phyloP scores from a whole-genome alignment of 2,113 vertebrate species.

The Perognathus longimembris region DNA sequence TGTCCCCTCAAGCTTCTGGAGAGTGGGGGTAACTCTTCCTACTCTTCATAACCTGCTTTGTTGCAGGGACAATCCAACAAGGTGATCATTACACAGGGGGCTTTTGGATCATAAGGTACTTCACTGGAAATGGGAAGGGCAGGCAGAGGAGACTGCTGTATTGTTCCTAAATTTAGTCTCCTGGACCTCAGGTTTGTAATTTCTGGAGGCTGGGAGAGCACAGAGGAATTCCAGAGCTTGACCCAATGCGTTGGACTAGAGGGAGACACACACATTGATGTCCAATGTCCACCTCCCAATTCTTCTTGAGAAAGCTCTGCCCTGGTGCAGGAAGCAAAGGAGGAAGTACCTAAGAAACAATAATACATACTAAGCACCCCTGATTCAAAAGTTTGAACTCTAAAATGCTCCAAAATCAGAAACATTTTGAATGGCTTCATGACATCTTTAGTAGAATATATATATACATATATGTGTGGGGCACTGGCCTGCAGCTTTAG shows the following conservation, averaged over 20 bases:
- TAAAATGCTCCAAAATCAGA: not conserved
- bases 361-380: not conserved
- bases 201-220: not conserved
- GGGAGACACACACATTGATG: accelerated
- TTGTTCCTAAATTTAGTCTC: not conserved
- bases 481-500: too few species aligned
- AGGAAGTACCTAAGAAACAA: not conserved
- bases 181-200: not conserved
- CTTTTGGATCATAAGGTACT: not conserved
- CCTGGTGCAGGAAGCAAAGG: not conserved
- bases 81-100: not conserved
- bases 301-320: not conserved
- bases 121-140: not conserved
- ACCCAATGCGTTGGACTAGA: accelerated
- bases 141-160: not conserved
- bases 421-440: not conserved
- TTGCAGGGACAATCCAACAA: not conserved
- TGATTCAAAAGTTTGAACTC: not conserved
- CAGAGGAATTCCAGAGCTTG: too few species aligned
- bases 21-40: not conserved
- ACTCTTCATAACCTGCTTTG: not conserved
- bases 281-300: too few species aligned
- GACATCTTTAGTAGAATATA: not conserved
- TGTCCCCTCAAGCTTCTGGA: not conserved
- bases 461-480: too few species aligned